A percentile compares a stretch with the other conserved stretches of the same genome.
Evolutionary conservation across 2,797 vertebrate genomes (phyloP).

Genomic region (Chromis chromis): DNA sequence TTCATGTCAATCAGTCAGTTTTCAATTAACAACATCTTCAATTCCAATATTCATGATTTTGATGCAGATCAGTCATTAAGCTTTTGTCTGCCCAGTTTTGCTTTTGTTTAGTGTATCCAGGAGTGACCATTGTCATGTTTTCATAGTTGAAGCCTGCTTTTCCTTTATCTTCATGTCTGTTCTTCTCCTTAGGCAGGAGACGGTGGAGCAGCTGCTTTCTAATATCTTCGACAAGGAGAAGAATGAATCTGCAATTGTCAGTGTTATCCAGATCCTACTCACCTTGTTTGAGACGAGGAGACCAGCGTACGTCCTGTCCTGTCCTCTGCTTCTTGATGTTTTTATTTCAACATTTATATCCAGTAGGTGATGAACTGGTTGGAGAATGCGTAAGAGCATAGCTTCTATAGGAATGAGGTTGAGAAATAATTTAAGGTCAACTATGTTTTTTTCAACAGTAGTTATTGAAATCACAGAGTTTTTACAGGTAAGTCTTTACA

Average conservation of each 20-base stretch:
- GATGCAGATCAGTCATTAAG: neutral
- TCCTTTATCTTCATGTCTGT: constrained; percentile 3
- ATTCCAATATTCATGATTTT: neutral
- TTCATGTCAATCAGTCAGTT: too few relatives aligned
- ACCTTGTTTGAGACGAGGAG: constrained; percentile 96
- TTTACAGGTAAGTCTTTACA: neutral
- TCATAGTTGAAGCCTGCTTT: neutral
- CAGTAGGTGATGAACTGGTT: neutral
- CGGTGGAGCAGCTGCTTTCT: constrained; percentile 94
- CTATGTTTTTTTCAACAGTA: neutral
- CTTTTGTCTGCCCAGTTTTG: neutral
- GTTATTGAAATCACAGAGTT: neutral
- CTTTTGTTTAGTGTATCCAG: neutral
- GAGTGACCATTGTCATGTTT: neutral
- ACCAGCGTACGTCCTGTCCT: constrained; percentile 89
- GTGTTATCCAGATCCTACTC: constrained; percentile 96
- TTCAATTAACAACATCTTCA: too few relatives aligned
- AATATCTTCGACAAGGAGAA: constrained; percentile 98
- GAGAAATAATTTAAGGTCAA: neutral
- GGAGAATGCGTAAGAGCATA: neutral
- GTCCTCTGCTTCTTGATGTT: neutral
- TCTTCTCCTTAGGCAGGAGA: constrained; percentile 90
- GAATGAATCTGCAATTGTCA: constrained; percentile 97
- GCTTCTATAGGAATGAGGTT: neutral
- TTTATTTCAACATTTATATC: neutral